Evolutionary conservation across 2,113 vertebrate genomes (phyloP), one percentile per base, ranked within the genome.

Genomic region (Podarcis raffonei): DNA sequence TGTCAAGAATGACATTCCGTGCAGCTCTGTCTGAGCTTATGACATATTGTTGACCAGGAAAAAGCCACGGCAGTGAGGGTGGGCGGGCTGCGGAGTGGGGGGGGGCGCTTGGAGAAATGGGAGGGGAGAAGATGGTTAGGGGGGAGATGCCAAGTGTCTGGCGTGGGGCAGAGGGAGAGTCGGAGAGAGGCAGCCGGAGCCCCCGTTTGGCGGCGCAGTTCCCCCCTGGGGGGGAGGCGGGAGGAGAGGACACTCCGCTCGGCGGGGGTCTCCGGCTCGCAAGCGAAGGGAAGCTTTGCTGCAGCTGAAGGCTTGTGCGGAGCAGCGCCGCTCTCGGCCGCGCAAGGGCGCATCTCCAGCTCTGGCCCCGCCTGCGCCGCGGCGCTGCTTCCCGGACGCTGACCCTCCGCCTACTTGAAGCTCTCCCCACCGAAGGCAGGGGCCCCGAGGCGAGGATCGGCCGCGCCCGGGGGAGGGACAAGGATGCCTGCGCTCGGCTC

Each of bases 221-320:
- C 72, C 78, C 1, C 35, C 4, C 27, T 77, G 1, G 72, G 0
- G 79, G 2, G 37, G 5, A 9, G 53, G 65, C 39, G 35, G 5
- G 68, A 6, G 53, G 65, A 35, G 35, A 6, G 68, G 3, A 30
- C 32, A 30, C 22, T 32, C 68, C 1, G 25, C 71, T 66, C 62
- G 2, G 53, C 25, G 30, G 74, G 89, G 69, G 69, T 90, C 74
- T 0, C 90, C 6, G 15, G 2, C 84, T 9, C 83, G 23, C 6
- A 11, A 6, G 76, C 16, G 87, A 32, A 76, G 90, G 35, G 5
- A 53, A 81, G 79, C 1, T 6, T 16, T 9, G 77, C 91, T n/a
- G 92, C 92, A 91, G 92, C 89, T 35, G 53, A 83, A 85, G 91
- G 89, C 85, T 92, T 74, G 15, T 27, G 86, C 90, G 0, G 87